Evolutionary conservation across 2,113 vertebrate genomes (phyloP), one percentile per base, ranked within the genome.

Genomic region (Erythrocercus mccallii): DNA sequence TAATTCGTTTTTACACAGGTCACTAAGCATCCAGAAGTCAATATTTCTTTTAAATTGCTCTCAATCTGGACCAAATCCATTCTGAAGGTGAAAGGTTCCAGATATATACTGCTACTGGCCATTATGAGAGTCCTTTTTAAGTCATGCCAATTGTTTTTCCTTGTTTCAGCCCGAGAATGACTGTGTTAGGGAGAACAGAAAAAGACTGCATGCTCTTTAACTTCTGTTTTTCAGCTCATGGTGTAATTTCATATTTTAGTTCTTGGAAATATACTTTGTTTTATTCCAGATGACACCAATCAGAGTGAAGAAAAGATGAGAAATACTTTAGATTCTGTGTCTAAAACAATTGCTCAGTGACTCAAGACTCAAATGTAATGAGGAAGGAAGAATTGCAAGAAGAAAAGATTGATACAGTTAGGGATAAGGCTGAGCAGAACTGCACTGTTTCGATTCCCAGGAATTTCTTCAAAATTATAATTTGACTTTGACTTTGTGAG

Each of bases 31-130:
- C 68, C 23, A 74, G 88, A 94, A 96, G 88, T 95, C 94, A 93
- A 74, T 96, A 95, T 95, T 92, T 96, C 92, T 96, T 96, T 95
- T 86, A 94, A 97, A 96, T 95, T 66, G 92, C 93, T 96, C 88
- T 88, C 79, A 83, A 44, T 91, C 82, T 95, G 93, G 82, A 86
- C 80, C 47, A 86, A 88, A 96, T 95, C 85, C 88, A 86, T 95
- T 94, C 73, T 74, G 72, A 88, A 96, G 90, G 96, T 93, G 94
- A 96, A 94, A 94, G 93, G 95, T 93, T 93, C 47, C 88, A 94
- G 56, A 78, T 86, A 83, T 92, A 92, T 86, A 83, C 64, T 86
- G 68, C 90, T 95, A 86, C 68, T 3, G 30, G 69, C 77, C 60
- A 73, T 86, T 92, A 92, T 56, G 68, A 77, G 60, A 83, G 86